Conservation (phyloP, 1,140 invertebrate genomes). For the Sesamia nonagrioides region DNA sequence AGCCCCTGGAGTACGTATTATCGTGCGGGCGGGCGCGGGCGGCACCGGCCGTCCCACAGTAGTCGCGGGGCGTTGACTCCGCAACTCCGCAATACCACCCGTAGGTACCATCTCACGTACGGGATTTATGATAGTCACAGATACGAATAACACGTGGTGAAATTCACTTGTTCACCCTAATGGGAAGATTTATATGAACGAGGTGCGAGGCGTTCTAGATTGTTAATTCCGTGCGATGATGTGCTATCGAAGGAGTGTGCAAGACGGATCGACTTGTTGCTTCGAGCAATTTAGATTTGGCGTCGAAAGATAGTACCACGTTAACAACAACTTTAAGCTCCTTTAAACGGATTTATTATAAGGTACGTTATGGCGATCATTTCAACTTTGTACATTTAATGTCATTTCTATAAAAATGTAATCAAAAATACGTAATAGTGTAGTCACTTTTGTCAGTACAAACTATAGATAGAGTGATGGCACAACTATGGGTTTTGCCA, state of each 20-base stretch:
- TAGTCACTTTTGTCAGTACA: no score
- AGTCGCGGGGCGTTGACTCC: conserved; percentile 50
- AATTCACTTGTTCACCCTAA: conserved; percentile 49
- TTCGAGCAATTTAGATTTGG: conserved; percentile 29
- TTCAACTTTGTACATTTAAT: no score
- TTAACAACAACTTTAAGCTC: conserved; percentile 4
- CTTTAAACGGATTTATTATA: conserved; percentile 11
- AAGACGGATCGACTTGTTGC: conserved; percentile 45
- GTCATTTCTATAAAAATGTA: no score
- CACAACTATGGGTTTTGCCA: no score
- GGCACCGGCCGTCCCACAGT: conserved; percentile 32
- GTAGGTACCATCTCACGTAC: conserved; percentile 4
- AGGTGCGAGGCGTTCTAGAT: conserved; percentile 22
- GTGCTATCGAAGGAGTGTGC: conserved; percentile 34
- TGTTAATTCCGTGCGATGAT: conserved; percentile 45
- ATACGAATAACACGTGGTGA: conserved; percentile 46
- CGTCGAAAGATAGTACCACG: background rate
- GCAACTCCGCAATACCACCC: conserved; percentile 32
- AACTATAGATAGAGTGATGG: no score
- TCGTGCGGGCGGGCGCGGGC: conserved; percentile 43
- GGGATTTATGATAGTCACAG: conserved; percentile 47
- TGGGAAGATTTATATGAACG: conserved; percentile 43
- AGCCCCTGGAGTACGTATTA: conserved; percentile 47
- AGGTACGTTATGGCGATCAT: no score
- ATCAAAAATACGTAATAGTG: no score